Conservation (phyloP, 2,113 vertebrate genomes). For the Myrmophylax atrothorax region DNA sequence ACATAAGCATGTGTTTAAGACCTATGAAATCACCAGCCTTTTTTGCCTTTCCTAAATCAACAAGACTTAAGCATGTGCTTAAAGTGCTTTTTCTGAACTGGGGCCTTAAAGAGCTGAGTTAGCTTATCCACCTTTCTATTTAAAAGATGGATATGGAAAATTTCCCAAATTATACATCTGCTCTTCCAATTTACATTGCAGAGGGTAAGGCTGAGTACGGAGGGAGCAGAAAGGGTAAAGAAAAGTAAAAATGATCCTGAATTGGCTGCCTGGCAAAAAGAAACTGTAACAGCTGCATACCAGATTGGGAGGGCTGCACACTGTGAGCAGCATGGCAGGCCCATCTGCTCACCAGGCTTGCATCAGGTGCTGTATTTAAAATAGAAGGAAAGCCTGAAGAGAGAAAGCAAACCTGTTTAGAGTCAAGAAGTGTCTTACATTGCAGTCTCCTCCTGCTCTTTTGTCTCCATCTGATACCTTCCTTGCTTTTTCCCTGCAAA, state of each 20-base stretch:
- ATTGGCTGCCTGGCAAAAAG: slow-evolving; percentile 47
- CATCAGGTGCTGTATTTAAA: slow-evolving; percentile 29
- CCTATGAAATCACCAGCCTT: slow-evolving; percentile 59
- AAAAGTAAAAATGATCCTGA: slow-evolving; percentile 36
- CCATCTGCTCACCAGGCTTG: slow-evolving; percentile 48
- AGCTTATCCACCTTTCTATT: slow-evolving; percentile 61
- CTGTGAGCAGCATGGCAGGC: background rate
- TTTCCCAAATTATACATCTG: slow-evolving; percentile 69
- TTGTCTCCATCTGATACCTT: background rate
- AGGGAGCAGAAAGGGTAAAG: slow-evolving; percentile 12
- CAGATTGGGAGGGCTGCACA: background rate
- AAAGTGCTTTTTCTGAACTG: slow-evolving; percentile 59
- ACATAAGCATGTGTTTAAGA: slow-evolving; percentile 70
- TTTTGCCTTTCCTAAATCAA: slow-evolving; percentile 66
- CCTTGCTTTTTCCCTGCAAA: background rate
- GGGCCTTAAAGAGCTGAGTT: slow-evolving; percentile 51
- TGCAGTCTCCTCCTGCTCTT: background rate
- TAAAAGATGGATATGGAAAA: slow-evolving; percentile 68
- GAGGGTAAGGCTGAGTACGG: slow-evolving; percentile 29
- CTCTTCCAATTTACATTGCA: slow-evolving; percentile 16
- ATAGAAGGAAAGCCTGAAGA: background rate
- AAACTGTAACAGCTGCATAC: slow-evolving; percentile 50
- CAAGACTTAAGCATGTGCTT: slow-evolving; percentile 58
- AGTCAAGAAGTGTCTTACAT: background rate
- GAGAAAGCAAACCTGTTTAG: background rate